Conservation (phyloP, 2,113 vertebrate species). For the Corydoras sp. region DNA sequence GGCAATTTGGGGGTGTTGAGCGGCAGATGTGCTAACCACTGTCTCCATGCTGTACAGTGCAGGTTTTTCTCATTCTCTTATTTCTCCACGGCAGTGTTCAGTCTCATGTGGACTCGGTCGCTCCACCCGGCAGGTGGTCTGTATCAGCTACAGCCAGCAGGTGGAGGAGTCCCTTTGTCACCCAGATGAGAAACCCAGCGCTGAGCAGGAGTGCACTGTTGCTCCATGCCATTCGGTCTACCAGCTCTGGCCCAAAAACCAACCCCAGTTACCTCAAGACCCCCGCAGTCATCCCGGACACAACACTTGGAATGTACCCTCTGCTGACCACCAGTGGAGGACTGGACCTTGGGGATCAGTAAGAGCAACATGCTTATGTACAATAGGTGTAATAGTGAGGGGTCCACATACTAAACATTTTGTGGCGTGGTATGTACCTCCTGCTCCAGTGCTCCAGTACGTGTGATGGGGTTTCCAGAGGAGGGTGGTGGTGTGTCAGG, state of each 20-base stretch:
- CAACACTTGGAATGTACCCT: slow-evolving; percentile 67
- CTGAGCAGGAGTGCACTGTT: slow-evolving; percentile 75
- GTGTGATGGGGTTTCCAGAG: slow-evolving; percentile 83
- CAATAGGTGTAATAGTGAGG: too few species aligned
- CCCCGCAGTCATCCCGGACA: slow-evolving; percentile 69
- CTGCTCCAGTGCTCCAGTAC: slow-evolving; percentile 85
- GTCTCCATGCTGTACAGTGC: too few species aligned
- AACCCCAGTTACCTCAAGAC: slow-evolving; percentile 69
- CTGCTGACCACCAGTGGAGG: slow-evolving; percentile 82
- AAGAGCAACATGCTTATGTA: slow-evolving; percentile 51
- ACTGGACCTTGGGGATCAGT: slow-evolving; percentile 96
- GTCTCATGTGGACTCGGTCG: slow-evolving; percentile 78
- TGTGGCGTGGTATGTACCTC: not conserved
- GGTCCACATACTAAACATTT: too few species aligned
- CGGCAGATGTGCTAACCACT: too few species aligned
- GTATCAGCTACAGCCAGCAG: slow-evolving; percentile 78
- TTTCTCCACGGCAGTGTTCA: slow-evolving; percentile 71
- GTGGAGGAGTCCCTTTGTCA: slow-evolving; percentile 80
- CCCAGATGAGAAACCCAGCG: slow-evolving; percentile 66
- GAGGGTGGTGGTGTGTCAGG: slow-evolving; percentile 92
- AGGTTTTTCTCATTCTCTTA: too few species aligned
- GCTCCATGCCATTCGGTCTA: slow-evolving; percentile 67
- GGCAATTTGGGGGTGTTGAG: too few species aligned
- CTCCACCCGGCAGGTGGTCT: slow-evolving; percentile 78
- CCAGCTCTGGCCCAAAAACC: slow-evolving; percentile 64